These are phyloP conservation scores for Coreoperca whiteheadi DNA, from an alignment of 2,113 vertebrate genomes.

Conservation along the genomic window DNA sequence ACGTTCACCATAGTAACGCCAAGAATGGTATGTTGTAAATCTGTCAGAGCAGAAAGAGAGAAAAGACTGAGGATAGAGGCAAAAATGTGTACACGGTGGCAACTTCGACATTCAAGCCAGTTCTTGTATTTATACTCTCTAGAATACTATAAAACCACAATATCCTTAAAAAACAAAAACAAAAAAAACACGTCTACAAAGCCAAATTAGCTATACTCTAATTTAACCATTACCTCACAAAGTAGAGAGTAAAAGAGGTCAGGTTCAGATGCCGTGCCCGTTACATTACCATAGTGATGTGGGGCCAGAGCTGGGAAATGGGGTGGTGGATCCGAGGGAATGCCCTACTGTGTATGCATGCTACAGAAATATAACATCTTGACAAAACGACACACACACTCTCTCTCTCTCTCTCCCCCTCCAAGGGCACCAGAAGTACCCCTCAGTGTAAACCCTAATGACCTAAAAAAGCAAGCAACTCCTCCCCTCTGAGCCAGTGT, in stretches of 20 bases:
- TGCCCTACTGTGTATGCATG: slow-evolving; percentile 41
- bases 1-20: slow-evolving; percentile 64
- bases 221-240: slow-evolving; percentile 6
- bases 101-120: background rate
- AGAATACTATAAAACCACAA: slow-evolving; percentile 10
- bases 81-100: slow-evolving; percentile 3
- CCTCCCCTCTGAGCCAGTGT: slow-evolving; percentile 61
- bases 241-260: slow-evolving; percentile 11
- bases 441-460: slow-evolving; percentile 42
- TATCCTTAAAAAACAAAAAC: background rate
- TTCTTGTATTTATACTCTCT: background rate
- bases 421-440: slow-evolving; percentile 54
- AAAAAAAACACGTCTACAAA: background rate
- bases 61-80: slow-evolving; percentile 3
- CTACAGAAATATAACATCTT: slow-evolving; percentile 44
- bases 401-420: slow-evolving; percentile 16
- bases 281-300: slow-evolving; percentile 52
- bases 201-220: background rate
- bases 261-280: slow-evolving; percentile 13
- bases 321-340: slow-evolving; percentile 42
- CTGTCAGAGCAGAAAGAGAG: slow-evolving; percentile 34
- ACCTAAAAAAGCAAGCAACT: slow-evolving; percentile 56
- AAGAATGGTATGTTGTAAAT: slow-evolving; percentile 62
- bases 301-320: slow-evolving; percentile 49
- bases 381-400: slow-evolving; percentile 11